These are phyloP conservation scores for Aphaenogaster rudis DNA, from an alignment of 1,140 invertebrate species.

Conservation along the genomic window DNA sequence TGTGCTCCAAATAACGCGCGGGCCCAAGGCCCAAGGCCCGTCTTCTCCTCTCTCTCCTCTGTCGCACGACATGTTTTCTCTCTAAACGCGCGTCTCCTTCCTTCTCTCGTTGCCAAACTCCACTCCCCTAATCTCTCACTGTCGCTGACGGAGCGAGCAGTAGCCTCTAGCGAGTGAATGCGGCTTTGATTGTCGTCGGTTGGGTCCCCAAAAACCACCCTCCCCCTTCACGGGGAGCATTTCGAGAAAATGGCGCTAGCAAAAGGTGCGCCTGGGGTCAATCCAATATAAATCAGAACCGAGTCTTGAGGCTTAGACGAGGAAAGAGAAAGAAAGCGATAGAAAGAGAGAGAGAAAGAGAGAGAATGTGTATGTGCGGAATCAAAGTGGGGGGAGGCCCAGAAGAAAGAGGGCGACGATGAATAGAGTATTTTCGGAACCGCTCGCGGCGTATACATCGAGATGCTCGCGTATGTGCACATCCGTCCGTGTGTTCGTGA, in stretches of 20 bases:
- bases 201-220: conserved; percentile 71
- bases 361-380: conserved; percentile 5
- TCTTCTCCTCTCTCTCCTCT: conserved; percentile 63
- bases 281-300: conserved; percentile 85
- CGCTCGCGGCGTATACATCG: conserved; percentile 61
- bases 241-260: conserved; percentile 78
- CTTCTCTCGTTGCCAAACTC: conserved; percentile 53
- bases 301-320: conserved; percentile 67
- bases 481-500: conserved; percentile 56
- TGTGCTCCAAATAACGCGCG: conserved; percentile 82
- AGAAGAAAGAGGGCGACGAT: conserved; percentile 58
- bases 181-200: conserved; percentile 83
- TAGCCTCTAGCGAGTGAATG: conserved; percentile 78
- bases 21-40: conserved; percentile 53
- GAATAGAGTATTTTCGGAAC: conserved; percentile 78
- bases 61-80: conserved; percentile 71
- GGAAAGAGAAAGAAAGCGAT: conserved; percentile 42
- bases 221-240: conserved; percentile 70
- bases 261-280: conserved; percentile 81
- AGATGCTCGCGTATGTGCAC: conserved; percentile 29
- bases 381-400: conserved; percentile 56
- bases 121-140: conserved; percentile 68
- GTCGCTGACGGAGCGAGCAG: conserved; percentile 77
- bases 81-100: conserved; percentile 63
- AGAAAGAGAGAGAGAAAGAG: conserved; percentile 42